phyloP scores from a whole-genome alignment of 1,140 invertebrate species.

The Stegodyphus dumicola region DNA sequence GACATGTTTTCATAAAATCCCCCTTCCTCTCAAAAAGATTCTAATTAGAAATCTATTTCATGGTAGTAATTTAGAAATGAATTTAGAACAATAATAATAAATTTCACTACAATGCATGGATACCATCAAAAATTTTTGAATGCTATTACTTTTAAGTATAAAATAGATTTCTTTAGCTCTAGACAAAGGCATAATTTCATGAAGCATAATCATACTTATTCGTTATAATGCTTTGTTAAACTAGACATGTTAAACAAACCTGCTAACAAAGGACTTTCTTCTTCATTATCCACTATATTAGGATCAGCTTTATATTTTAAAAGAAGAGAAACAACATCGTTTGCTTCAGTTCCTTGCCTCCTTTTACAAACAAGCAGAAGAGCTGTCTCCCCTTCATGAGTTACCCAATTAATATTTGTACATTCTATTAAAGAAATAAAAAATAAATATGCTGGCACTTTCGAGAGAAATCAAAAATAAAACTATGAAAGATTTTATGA shows the following conservation, averaged over 20 bases:
- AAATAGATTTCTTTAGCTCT: no score
- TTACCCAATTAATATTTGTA: slow-evolving; percentile 66
- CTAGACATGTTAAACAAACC: neutral
- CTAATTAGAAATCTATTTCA: no score
- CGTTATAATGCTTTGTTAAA: no score
- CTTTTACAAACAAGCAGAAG: slow-evolving; percentile 66
- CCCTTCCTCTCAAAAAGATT: neutral
- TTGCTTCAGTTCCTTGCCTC: slow-evolving; percentile 58
- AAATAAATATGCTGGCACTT: neutral
- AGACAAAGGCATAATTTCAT: no score
- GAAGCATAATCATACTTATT: no score
- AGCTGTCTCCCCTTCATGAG: slow-evolving; percentile 68
- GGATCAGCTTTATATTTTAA: slow-evolving; percentile 65
- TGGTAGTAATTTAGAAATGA: no score
- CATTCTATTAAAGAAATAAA: slow-evolving; percentile 47
- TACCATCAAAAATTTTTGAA: no score
- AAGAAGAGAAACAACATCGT: slow-evolving; percentile 64
- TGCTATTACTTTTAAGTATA: no score
- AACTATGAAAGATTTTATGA: no score
- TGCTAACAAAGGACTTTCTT: slow-evolving; percentile 59
- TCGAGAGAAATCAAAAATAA: no score
- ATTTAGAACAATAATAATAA: no score
- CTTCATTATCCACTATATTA: slow-evolving; percentile 64
- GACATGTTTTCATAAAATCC: neutral
- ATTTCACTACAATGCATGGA: no score